A percentile compares a stretch with the other conserved stretches of the same genome.
Conservation (phyloP, 2,797 vertebrate species). For the Chaetodon trifasciatus region DNA sequence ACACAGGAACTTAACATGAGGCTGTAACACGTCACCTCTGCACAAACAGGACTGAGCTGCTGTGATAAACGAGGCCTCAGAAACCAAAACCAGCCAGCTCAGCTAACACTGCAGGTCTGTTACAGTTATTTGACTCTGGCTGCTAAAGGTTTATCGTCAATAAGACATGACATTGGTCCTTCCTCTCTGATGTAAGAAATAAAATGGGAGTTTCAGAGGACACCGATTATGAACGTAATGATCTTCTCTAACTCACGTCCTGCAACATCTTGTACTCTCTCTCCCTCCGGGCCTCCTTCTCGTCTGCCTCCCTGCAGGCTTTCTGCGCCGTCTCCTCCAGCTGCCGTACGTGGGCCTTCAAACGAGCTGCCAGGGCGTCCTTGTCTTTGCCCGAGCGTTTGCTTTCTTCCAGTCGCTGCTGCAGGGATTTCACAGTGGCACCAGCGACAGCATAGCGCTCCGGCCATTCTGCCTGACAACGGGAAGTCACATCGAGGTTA, state of each 20-base stretch:
- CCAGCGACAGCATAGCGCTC: constrained; percentile 87
- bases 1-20: background rate
- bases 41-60: background rate
- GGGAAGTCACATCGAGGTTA: background rate
- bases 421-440: constrained; percentile 85
- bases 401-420: constrained; percentile 91
- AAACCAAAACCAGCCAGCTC: background rate
- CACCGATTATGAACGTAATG: background rate
- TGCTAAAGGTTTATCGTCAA: background rate
- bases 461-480: constrained; percentile 89
- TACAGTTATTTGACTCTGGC: too few relatives aligned
- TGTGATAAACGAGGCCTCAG: background rate
- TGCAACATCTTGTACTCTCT: constrained; percentile 96
- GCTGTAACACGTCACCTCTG: background rate
- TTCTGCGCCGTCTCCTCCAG: constrained; percentile 89
- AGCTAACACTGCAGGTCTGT: background rate
- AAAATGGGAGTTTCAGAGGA: background rate
- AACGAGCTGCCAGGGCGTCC: constrained; percentile 82
- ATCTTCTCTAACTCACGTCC: constrained; percentile 88
- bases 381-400: constrained; percentile 89
- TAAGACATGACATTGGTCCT: too few relatives aligned
- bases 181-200: too few relatives aligned
- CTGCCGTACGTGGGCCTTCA: constrained; percentile 86
- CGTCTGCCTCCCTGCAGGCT: constrained; percentile 87
- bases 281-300: constrained; percentile 88